Percentiles rank a stretch among this genome's conserved stretches.
phyloP scores from a whole-genome alignment of 1,140 invertebrate species.

The Papilio polyxenes region DNA sequence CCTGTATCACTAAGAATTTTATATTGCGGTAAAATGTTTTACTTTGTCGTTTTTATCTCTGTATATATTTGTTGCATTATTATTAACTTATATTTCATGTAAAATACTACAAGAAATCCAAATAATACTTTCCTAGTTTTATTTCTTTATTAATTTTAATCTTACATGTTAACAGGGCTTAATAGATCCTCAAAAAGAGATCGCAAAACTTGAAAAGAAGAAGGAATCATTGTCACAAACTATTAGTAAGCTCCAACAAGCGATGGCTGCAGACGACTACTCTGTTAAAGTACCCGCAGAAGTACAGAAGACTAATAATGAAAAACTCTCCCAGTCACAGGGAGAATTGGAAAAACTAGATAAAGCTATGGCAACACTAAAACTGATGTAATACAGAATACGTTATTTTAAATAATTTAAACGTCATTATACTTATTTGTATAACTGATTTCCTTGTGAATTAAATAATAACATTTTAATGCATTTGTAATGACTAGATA shows the following conservation, averaged over 20 bases:
- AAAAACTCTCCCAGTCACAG: constrained; percentile 87
- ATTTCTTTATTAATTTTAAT: no score
- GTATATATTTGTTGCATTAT: no score
- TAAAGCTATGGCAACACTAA: constrained; percentile 85
- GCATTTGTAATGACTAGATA: constrained; percentile 27
- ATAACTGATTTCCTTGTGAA: background rate
- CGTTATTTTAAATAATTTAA: background rate
- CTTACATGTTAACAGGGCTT: constrained; percentile 84
- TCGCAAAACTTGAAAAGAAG: constrained; percentile 91
- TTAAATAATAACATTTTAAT: constrained; percentile 4
- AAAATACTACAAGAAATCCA: no score
- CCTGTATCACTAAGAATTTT: no score
- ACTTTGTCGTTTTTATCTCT: no score
- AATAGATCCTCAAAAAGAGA: constrained; percentile 94
- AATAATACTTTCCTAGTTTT: no score
- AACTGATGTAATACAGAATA: constrained; percentile 72
- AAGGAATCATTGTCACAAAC: constrained; percentile 85
- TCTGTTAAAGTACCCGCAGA: constrained; percentile 90
- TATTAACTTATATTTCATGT: no score
- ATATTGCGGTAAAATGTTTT: no score
- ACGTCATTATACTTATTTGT: constrained; percentile 20
- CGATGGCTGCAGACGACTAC: constrained; percentile 89
- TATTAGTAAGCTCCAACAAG: constrained; percentile 87
- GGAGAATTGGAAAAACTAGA: constrained; percentile 87
- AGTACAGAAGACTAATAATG: constrained; percentile 87